Evolutionary conservation across 2,113 vertebrate genomes (phyloP).

Genomic region (Hippocampus mohnikei): DNA sequence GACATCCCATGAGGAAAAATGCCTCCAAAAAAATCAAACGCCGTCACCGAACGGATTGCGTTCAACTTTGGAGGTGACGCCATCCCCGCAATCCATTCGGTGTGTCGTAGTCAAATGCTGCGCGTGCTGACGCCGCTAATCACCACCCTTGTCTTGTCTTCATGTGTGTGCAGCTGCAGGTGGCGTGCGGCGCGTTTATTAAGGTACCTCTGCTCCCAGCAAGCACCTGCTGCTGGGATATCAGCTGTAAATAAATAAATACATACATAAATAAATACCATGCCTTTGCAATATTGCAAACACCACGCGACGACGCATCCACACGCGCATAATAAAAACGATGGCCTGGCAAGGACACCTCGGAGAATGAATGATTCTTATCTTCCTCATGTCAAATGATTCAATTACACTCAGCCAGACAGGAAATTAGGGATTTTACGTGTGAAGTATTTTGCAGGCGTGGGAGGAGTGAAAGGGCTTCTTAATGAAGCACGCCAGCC

Average conservation of each 20-base stretch:
- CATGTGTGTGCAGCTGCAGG: background rate
- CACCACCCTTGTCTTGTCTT: constrained; percentile 2
- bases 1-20: background rate
- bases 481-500: constrained; percentile 60
- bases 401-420: constrained; percentile 69
- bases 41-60: background rate
- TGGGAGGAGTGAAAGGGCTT: constrained; percentile 49
- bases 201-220: background rate
- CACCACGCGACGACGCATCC: background rate
- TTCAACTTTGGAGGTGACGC: background rate
- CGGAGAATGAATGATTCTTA: constrained; percentile 41
- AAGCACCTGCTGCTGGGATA: background rate
- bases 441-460: constrained; percentile 63
- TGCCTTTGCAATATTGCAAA: background rate
- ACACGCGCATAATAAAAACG: constrained; percentile 2
- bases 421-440: constrained; percentile 71
- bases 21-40: background rate
- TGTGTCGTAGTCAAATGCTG: background rate
- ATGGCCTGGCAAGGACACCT: constrained; percentile 25
- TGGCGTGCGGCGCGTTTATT: background rate
- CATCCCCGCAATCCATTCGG: background rate
- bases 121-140: background rate
- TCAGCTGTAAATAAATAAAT: background rate
- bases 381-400: constrained; percentile 65
- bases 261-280: background rate